Percentiles rank a stretch among this genome's conserved stretches.
phyloP scores from a whole-genome alignment of 2,797 vertebrate species.

The Champsocephalus gunnari region DNA sequence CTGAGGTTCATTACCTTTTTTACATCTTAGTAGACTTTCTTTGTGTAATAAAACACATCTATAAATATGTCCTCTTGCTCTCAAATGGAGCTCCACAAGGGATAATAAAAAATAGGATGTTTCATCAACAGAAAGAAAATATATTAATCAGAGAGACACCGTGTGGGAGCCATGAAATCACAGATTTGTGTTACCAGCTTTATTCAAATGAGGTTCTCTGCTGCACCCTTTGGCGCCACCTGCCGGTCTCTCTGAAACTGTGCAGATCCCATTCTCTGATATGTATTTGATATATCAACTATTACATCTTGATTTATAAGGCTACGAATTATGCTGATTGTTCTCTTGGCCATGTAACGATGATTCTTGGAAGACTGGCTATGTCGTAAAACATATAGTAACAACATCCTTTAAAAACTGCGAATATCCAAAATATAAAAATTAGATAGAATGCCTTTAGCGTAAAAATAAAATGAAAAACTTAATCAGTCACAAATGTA shows the following conservation, averaged over 20 bases:
- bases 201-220: not conserved
- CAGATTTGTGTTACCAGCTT: not conserved
- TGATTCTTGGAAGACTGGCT: no score
- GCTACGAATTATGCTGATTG: no score
- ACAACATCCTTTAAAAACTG: no score
- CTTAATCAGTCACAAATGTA: no score
- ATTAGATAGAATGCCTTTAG: no score
- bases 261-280: not conserved
- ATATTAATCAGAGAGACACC: not conserved
- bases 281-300: not conserved
- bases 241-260: conserved; percentile 4
- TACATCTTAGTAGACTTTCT: not conserved
- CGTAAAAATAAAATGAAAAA: no score
- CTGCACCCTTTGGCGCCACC: conserved; percentile 9
- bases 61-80: not conserved
- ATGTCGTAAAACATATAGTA: no score
- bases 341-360: no score
- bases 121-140: no score
- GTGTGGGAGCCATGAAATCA: not conserved
- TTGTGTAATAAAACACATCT: no score
- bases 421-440: not conserved
- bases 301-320: no score
- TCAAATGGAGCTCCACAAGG: not conserved
- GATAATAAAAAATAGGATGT: not conserved
- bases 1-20: not conserved